These are phyloP conservation scores for Trissolcus japonicus DNA, from an alignment of 2,888 invertebrate species.

Conservation along the genomic window DNA sequence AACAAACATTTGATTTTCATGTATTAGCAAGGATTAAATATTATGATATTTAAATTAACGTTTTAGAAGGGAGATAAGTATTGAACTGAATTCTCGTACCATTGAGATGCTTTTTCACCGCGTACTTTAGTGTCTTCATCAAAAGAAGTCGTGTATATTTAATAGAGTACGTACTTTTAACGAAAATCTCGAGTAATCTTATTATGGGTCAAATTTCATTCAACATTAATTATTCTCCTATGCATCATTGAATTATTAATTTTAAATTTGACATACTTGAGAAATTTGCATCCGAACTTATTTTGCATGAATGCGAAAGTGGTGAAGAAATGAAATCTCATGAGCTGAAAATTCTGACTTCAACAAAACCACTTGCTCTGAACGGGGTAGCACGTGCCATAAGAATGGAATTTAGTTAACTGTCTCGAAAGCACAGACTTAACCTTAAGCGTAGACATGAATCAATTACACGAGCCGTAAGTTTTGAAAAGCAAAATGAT, in stretches of 20 bases:
- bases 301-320: too few species aligned
- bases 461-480: constrained; percentile 48
- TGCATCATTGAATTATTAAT: constrained; percentile 7
- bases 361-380: too few species aligned
- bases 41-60: constrained; percentile 17
- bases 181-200: constrained; percentile 32
- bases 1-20: not conserved
- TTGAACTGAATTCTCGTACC: constrained; percentile 25
- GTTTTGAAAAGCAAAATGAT: constrained; percentile 51
- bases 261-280: not conserved
- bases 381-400: not conserved
- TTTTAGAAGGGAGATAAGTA: constrained; percentile 23
- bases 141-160: constrained; percentile 35
- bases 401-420: not conserved
- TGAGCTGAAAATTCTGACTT: too few species aligned
- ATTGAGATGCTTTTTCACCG: constrained; percentile 24
- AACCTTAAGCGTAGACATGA: constrained; percentile 5
- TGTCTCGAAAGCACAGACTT: not conserved
- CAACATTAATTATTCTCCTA: constrained; percentile 25
- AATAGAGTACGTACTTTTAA: constrained; percentile 25
- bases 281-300: not conserved
- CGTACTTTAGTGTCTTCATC: constrained; percentile 39
- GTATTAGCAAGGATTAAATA: constrained; percentile 5
- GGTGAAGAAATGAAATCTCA: too few species aligned
- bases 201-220: constrained; percentile 28